Evolutionary conservation across 64 coral and sea anemone genomes (phyloP), one percentile per base, ranked within the genome.

Genomic region (Montipora capricornis): DNA sequence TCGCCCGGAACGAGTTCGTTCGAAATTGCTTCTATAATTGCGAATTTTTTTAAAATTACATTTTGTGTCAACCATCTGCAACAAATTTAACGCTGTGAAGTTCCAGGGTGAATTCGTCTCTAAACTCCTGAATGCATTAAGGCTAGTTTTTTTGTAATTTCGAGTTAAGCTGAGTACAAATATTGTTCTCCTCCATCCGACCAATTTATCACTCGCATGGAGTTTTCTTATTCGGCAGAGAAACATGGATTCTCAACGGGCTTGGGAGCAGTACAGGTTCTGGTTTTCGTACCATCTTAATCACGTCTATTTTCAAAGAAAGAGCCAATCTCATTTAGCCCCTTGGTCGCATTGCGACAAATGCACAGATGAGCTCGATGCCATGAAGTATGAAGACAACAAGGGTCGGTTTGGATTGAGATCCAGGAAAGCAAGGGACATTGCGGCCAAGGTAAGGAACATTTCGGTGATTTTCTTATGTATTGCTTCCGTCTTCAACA

Each of bases 201-300:
- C 1, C 8, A 76, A 15, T 9, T 47, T 14, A 64, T 64, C 9
- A 64, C 61, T 3, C 61, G 61, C 8, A 1, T 16, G 19, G 47
- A 29, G 62, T 71, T 62, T 8, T 2, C 24, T n/a, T 59, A 59
- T 77, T 78, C 44, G 5, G n/a, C n/a, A 8, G 51, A 17, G 13
- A 60, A 76, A 57, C 87, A 89, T 89, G 87, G 52, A 89, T 8
- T 77, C 73, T 2, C 50, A 79, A 89, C 50, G 87, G 22, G 87
- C 87, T n/a, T 79, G 73, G 76, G 58, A 79, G 8, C 87, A 89
- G 50, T 89, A 89, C 50, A 89, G 13, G 7, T 52, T 29, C 49
- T 93, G 92, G 92, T 93, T 88, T 58, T 93, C 92, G 12, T 93
- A 93, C 57, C 92, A 93, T 74, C 73, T 93, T 17, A 79, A 79